Conservation (phyloP, 2,113 vertebrate species). For the Oreochromis aureus region DNA sequence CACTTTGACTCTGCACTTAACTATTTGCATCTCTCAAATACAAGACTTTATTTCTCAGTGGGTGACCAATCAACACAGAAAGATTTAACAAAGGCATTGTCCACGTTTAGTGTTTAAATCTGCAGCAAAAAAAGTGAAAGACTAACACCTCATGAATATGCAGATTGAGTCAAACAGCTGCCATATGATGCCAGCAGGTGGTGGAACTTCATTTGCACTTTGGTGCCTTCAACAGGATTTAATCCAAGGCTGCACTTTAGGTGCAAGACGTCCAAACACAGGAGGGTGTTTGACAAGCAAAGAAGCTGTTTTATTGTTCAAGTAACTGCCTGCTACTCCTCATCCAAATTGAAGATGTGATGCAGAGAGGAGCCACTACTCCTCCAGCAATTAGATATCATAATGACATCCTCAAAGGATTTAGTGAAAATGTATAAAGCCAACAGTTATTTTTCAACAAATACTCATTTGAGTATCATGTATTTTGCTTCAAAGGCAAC, state of each 20-base stretch:
- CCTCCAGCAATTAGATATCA: background rate
- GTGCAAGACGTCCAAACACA: background rate
- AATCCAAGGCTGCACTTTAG: background rate
- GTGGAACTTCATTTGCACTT: background rate
- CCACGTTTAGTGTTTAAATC: background rate
- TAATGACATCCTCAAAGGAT: background rate
- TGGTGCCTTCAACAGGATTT: background rate
- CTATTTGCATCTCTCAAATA: background rate
- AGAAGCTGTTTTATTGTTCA: background rate
- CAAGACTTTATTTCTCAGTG: background rate
- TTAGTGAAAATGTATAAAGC: background rate
- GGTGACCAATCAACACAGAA: background rate
- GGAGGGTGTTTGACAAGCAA: background rate
- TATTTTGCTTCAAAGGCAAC: background rate
- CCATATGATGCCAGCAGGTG: background rate
- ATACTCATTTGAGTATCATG: background rate
- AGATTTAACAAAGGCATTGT: background rate
- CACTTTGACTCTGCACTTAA: background rate
- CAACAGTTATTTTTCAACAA: background rate
- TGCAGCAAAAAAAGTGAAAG: background rate
- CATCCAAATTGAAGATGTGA: background rate
- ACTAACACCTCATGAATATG: slow-evolving; percentile 23
- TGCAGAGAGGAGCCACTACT: background rate
- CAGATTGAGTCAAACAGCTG: slow-evolving; percentile 23
- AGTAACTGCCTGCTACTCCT: background rate